Evolutionary conservation across 2,113 vertebrate species (phyloP), one percentile per base, ranked within the genome.

Genomic region (Apteryx owenii): DNA sequence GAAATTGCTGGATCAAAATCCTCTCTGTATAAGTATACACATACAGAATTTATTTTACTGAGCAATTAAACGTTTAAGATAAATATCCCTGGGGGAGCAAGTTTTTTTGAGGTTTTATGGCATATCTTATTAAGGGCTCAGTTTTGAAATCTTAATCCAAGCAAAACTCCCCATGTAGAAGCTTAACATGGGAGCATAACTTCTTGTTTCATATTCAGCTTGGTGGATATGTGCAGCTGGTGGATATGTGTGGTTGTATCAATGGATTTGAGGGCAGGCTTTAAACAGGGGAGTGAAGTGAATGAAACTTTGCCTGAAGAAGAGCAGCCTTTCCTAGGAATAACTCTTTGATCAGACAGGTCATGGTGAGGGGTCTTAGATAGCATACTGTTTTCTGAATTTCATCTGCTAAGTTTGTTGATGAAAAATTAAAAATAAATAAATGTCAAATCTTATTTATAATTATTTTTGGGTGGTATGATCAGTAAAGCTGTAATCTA

Each of bases 141-240:
- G 78, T 95, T 93, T 95, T 38, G 94, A 95, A 96, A 91, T 92
- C 90, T 96, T 92, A 89, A 95, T 96, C 90, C 96, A 96, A 96
- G 92, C 68, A 96, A 94, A 97, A 95, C 93, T 94, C 79, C 7
- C 54, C 2, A 1, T 77, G 61, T 77, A 64, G 62, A 92, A 82
- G 60, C 54, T 81, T 89, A 91, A 73, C 7, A 1, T 73, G 51
- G 29, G 56, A 91, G 89, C 0, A 2, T 61, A 92, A 92, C 91
- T 93, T 76, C 9, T 61, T 87, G 64, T 81, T 96, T 77, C 5
- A 0, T 58, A 31, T n/a, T 89, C n/a, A 3, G 64, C 25, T 28
- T 14, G 40, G 64, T 18, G 72, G 90, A 65, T 50, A 31, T 22
- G 44, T 40, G 76, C 56, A 64, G 68, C 3, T 50, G 56, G 58